These are phyloP conservation scores for Halictus quadricinctus DNA, from an alignment of 2,888 invertebrate genomes.

Conservation along the genomic window DNA sequence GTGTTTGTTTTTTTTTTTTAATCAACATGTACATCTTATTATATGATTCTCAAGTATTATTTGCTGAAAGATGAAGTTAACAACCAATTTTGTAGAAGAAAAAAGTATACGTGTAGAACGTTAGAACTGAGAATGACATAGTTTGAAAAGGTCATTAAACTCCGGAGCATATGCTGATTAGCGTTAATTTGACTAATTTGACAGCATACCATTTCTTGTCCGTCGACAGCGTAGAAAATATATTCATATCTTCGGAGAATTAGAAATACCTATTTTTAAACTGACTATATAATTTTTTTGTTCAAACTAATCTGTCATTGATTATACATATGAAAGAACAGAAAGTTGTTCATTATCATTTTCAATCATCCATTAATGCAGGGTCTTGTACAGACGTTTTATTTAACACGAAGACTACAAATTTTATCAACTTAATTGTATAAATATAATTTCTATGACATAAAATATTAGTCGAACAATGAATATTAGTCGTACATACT, in stretches of 20 bases:
- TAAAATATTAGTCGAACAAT: too few species aligned
- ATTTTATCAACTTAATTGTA: not conserved
- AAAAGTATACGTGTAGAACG: not conserved
- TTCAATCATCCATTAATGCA: not conserved
- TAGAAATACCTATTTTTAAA: not conserved
- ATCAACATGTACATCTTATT: not conserved
- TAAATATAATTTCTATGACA: not conserved
- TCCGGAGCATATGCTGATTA: not conserved
- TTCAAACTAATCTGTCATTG: not conserved
- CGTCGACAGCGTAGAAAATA: not conserved
- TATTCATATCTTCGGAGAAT: not conserved
- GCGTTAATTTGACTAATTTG: conserved; percentile 4
- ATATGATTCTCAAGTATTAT: not conserved
- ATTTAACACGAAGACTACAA: too few species aligned
- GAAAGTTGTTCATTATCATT: not conserved
- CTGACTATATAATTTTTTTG: not conserved
- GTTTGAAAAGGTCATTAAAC: not conserved
- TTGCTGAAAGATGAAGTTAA: too few species aligned
- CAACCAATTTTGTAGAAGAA: not conserved
- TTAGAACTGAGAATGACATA: not conserved
- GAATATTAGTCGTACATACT: not conserved
- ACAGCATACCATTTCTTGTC: not conserved
- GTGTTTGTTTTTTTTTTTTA: too few species aligned
- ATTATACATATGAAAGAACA: not conserved
- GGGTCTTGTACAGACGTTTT: too few species aligned